phyloP scores from a whole-genome alignment of 2,888 invertebrate genomes.

The Ormyrus pomaceus region DNA sequence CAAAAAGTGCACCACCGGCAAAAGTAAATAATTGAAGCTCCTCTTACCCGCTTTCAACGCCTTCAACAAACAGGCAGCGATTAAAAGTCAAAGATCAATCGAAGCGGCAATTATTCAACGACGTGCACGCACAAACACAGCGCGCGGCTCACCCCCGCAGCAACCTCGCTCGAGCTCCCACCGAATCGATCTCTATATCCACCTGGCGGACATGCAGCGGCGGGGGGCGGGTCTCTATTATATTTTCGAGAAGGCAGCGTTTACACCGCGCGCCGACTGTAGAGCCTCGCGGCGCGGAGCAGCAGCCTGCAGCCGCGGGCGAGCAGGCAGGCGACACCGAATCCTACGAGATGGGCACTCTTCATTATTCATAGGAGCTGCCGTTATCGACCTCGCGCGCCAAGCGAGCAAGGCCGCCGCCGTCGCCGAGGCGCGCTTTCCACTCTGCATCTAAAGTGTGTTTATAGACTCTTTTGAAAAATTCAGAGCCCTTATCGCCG shows the following conservation, averaged over 20 bases:
- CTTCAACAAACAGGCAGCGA: no score
- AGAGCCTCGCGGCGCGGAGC: background rate
- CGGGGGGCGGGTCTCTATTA: background rate
- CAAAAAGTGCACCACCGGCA: no score
- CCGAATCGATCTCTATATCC: constrained; percentile 15
- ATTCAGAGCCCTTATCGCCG: constrained; percentile 37
- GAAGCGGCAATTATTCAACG: no score
- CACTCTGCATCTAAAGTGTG: constrained; percentile 34
- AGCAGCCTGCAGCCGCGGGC: background rate
- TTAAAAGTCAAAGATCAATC: no score
- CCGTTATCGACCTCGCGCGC: constrained; percentile 63
- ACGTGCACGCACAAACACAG: no score
- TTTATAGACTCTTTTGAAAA: constrained; percentile 48
- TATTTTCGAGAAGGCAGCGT: background rate
- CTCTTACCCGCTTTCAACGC: no score
- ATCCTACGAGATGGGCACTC: constrained; percentile 64
- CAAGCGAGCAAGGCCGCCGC: constrained; percentile 47
- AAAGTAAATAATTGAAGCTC: no score
- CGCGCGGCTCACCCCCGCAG: no score
- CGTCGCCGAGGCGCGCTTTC: constrained; percentile 45
- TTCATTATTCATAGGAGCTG: constrained; percentile 64
- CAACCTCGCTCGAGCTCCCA: background rate
- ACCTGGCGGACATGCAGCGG: constrained; percentile 28
- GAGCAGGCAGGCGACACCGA: constrained; percentile 60
- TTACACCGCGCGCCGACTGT: background rate